Evolutionary conservation across 2,888 invertebrate species (phyloP).

Genomic region (Podotricha telesiphe): DNA sequence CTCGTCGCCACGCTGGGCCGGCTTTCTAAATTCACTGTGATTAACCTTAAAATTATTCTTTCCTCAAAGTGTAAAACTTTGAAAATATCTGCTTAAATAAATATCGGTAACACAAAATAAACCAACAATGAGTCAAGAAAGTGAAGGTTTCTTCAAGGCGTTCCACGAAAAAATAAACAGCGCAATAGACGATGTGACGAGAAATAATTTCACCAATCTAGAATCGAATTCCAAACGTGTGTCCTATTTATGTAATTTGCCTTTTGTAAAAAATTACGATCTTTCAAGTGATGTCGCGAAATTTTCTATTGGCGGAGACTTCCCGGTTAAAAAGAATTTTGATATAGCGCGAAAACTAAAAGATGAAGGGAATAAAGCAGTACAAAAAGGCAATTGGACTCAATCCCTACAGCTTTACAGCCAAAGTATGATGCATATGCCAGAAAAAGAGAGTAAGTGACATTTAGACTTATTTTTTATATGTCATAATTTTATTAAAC

Average conservation of each 20-base stretch:
- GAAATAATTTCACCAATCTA: constrained; percentile 85
- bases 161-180: constrained; percentile 85
- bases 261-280: constrained; percentile 75
- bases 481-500: no score
- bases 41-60: constrained; percentile 56
- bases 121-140: constrained; percentile 63
- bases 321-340: constrained; percentile 81
- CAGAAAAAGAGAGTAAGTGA: constrained; percentile 86
- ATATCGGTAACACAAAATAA: background rate
- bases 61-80: constrained; percentile 11
- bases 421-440: constrained; percentile 86
- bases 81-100: background rate
- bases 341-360: constrained; percentile 86
- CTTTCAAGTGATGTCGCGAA: constrained; percentile 69
- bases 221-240: constrained; percentile 87
- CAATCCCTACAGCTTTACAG: constrained; percentile 88
- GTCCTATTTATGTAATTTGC: constrained; percentile 83
- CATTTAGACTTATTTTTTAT: background rate
- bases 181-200: constrained; percentile 81
- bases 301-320: constrained; percentile 63
- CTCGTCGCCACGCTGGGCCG: constrained; percentile 59
- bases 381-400: constrained; percentile 87
- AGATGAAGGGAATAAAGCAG: constrained; percentile 88
- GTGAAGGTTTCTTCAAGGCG: constrained; percentile 84
- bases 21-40: constrained; percentile 56